These are phyloP conservation scores for Alsophila aescularia DNA, from an alignment of 2,888 invertebrate species.

Conservation along the genomic window DNA sequence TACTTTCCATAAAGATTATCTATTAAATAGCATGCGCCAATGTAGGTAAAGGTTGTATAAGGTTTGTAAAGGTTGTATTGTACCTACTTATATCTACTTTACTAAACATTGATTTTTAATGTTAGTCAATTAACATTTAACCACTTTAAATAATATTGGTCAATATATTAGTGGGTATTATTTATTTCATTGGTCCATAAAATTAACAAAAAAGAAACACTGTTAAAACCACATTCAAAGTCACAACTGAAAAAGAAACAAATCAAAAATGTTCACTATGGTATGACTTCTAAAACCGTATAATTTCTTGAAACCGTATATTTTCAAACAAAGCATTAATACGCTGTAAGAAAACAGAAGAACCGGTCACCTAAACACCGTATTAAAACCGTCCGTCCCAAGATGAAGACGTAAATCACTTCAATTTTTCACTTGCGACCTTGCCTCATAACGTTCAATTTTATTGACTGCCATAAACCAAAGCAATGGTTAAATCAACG, in stretches of 20 bases:
- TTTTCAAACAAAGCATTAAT: constrained; percentile 23
- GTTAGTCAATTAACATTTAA: no score
- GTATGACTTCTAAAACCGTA: not conserved
- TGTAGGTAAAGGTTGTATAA: no score
- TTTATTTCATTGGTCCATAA: no score
- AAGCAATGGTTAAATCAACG: constrained; percentile 84
- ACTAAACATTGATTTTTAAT: no score
- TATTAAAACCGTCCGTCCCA: constrained; percentile 52
- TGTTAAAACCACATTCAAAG: no score
- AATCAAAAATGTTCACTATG: no score
- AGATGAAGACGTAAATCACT: constrained; percentile 80
- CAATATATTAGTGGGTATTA: no score
- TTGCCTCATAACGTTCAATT: constrained; percentile 84
- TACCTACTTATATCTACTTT: no score
- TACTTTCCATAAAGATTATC: no score
- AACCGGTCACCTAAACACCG: constrained; percentile 39
- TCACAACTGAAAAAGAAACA: not conserved
- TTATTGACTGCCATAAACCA: constrained; percentile 84
- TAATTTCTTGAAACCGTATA: not conserved
- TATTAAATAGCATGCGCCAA: no score
- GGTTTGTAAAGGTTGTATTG: no score
- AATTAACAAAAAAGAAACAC: not conserved
- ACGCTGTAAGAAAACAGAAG: not conserved
- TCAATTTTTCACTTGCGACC: constrained; percentile 79
- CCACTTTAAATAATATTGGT: no score